Evolutionary conservation across 92 coral and sea anemone genomes (phyloP), one percentile per base, ranked within the genome.

Genomic region (Epizoanthus scotinus): DNA sequence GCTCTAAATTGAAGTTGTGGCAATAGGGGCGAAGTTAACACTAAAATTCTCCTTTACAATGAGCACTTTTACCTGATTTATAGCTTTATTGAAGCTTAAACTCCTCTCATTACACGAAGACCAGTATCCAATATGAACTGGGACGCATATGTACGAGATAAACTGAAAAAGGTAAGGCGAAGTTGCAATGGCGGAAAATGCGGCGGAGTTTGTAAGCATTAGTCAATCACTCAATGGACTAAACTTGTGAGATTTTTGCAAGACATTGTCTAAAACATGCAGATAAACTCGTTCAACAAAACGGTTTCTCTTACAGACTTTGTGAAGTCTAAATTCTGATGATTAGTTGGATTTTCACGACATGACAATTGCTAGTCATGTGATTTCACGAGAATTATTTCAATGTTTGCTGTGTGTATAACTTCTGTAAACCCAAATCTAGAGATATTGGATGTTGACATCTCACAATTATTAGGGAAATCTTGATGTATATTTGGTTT

Each of bases 111-210:
- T 36, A 60, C 21, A 59, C 55, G 14, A 22, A 60, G 14, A 59
- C 55, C 40, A 75, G 15, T 20, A 59, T 29, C 38, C 67, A 69
- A 63, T 62, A 87, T 87, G 91, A 87, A 61, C 67, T 87, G 73
- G 83, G 91, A 84, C 21, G 77, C 67, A 10, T 83, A 28, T 68
- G 84, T 87, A 49, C 74, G 83, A 57, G 90, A 87, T 54, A 87
- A 87, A 68, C 67, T 87, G 9, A 81, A 86, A 65, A 69, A 57
- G 91, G 91, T 87, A 58, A 67, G 91, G 42, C 17, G 15, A 19
- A 42, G 14, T 34, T 3, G 10, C 19, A 2, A 60, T 75, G 81
- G 81, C 68, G 81, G 81, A 75, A 36, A 58, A 13, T 47, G 17
- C 12, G 52, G 52, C 14, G 52, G 52, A 47, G 52, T 74, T n/a